Evolutionary conservation across 2,797 vertebrate genomes (phyloP).

Genomic region (Leptatherina wallacei): DNA sequence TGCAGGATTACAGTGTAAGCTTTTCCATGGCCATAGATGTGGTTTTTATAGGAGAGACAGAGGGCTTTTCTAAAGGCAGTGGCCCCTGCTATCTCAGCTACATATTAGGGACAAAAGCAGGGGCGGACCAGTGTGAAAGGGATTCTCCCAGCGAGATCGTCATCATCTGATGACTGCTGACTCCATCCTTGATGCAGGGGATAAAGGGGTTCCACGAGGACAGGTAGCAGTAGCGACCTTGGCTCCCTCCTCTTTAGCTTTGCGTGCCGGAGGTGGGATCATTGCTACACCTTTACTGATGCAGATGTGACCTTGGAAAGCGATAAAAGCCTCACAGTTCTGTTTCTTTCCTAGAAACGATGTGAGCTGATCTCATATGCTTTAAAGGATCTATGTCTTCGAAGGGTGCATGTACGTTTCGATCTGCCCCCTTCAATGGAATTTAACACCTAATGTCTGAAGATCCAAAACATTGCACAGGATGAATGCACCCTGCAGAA

Average conservation of each 20-base stretch:
- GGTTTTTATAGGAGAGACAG: conserved; percentile 79
- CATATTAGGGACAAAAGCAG: conserved; percentile 71
- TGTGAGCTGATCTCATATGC: background rate
- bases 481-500: conserved; percentile 29
- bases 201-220: conserved; percentile 16
- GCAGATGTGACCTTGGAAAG: conserved; percentile 64
- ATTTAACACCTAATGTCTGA: conserved; percentile 46
- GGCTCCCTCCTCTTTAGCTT: conserved; percentile 19
- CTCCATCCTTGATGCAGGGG: conserved; percentile 18
- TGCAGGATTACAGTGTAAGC: conserved; percentile 84
- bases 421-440: conserved; percentile 37
- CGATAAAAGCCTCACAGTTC: conserved; percentile 15
- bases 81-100: conserved; percentile 54
- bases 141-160: conserved; percentile 50
- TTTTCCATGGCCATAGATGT: conserved; percentile 81
- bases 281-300: conserved; percentile 35
- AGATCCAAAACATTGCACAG: conserved; percentile 52
- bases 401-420: background rate
- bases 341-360: conserved; percentile 15
- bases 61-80: conserved; percentile 73
- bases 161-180: conserved; percentile 26
- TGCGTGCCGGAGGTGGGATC: conserved; percentile 28
- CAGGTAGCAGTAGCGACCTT: conserved; percentile 27
- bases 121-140: conserved; percentile 38
- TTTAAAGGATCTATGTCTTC: conserved; percentile 11